Evolutionary conservation across 2,113 vertebrate species (phyloP), one percentile per base, ranked within the genome.

Genomic region (Catagonus wagneri): DNA sequence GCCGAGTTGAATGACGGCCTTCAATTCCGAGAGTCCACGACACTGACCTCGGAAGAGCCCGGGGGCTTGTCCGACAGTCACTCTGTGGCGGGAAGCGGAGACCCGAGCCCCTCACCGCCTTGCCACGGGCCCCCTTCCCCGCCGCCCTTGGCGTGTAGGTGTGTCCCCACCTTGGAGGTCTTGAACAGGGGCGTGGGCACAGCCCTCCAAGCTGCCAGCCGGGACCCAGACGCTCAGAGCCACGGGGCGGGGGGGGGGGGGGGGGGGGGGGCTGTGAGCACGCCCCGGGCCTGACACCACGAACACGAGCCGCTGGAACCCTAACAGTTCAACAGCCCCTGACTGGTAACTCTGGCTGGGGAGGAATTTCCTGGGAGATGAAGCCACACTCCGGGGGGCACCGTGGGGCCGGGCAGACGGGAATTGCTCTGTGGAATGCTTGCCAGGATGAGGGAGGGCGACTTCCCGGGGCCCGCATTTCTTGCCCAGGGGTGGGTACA

Each of bases 1-100:
- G 80, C 39, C 22, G 60, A 63, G 2, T 5, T 1, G 5, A 16
- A 2, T 0, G 27, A 1, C 3, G 34, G 34, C 29, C 56, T 29
- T 17, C n/a, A 2, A 7, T 3, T 10, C 71, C 2, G 6, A 0
- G 16, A 22, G 2, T 7, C 25, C 2, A 0, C 10, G 12, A 12
- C 6, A 56, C 17, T 15, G 6, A 27, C 58, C 79, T 52, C 9
- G 0, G 69, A 15, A 32, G 27, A 16, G 3, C 10, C 23, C 12
- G 6, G n/a, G 32, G 13, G 16, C 52, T 29, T 10, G 7, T 22
- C n/a, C 60, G n/a, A 6, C 19, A 17, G 61, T 3, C 29, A 39
- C 34, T 44, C 3, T 29, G 9, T 0, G 6, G 60, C 1, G 16
- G 13, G 29, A 66, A 19, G 17, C 17, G 5, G 34, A 58, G 39